Conservation (phyloP, 2,888 invertebrate species). For the Saturnia pavonia region DNA sequence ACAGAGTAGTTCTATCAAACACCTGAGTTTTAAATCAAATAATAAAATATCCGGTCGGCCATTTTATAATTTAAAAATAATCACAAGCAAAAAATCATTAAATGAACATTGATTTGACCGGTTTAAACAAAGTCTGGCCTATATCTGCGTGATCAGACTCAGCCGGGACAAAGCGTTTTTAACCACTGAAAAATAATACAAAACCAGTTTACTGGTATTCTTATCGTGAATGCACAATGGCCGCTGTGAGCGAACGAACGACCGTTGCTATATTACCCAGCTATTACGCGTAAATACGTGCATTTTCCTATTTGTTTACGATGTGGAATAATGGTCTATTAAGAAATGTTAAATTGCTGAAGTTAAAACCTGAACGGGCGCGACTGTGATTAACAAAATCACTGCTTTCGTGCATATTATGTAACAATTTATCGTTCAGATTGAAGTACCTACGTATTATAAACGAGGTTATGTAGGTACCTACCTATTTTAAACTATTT, state of each 20-base stretch:
- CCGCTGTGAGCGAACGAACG: slow-evolving; percentile 11
- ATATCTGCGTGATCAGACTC: slow-evolving; percentile 37
- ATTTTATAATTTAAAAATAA: neutral
- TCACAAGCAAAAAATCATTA: neutral
- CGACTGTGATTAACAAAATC: slow-evolving; percentile 48
- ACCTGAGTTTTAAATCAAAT: neutral
- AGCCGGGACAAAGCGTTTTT: slow-evolving; percentile 34
- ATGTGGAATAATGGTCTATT: slow-evolving; percentile 49
- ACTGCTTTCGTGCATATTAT: slow-evolving; percentile 28
- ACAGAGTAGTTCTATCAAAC: neutral
- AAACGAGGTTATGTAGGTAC: neutral
- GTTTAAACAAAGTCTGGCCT: slow-evolving; percentile 29
- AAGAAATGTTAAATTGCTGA: slow-evolving; percentile 44
- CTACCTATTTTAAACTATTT: neutral
- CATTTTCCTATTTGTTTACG: slow-evolving; percentile 54
- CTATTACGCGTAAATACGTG: slow-evolving; percentile 53
- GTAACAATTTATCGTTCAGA: slow-evolving; percentile 21
- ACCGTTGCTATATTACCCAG: slow-evolving; percentile 23
- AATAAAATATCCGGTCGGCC: neutral
- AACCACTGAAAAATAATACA: slow-evolving; percentile 53
- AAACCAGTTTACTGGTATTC: slow-evolving; percentile 39
- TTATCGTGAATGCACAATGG: slow-evolving; percentile 59
- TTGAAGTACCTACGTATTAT: neutral
- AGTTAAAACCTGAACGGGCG: slow-evolving; percentile 31
- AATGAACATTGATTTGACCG: slow-evolving; percentile 24